Conservation (phyloP, 2,888 invertebrate species). For the Eucera pruinosa region DNA sequence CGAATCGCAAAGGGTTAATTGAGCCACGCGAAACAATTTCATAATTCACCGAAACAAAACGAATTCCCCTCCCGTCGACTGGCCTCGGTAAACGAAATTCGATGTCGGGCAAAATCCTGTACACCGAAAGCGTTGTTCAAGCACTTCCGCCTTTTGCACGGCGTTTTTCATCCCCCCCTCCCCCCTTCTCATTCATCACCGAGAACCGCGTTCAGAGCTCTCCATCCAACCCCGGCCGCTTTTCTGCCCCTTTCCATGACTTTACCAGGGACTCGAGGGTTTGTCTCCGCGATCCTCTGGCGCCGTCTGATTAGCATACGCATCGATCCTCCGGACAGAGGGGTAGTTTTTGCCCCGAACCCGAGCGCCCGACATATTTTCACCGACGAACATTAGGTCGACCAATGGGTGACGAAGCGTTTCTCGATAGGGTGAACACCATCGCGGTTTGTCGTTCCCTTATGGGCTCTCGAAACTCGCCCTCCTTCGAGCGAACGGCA, state of each 20-base stretch:
- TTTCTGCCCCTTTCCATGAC: constrained; percentile 14
- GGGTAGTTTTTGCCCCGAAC: constrained; percentile 35
- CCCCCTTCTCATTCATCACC: constrained; percentile 33
- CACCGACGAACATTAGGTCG: constrained; percentile 40
- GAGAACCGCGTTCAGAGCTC: neutral
- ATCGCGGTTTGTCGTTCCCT: constrained; percentile 22
- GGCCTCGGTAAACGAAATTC: neutral
- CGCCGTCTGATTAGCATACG: constrained; percentile 59
- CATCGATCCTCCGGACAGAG: constrained; percentile 52
- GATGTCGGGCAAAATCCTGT: neutral
- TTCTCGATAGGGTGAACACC: constrained; percentile 52
- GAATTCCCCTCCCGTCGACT: too few relatives aligned
- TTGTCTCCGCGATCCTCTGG: constrained; percentile 48
- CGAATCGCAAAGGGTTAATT: too few relatives aligned
- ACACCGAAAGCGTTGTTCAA: constrained; percentile 9
- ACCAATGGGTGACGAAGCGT: constrained; percentile 60
- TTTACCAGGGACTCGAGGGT: constrained; percentile 46
- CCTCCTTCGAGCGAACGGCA: neutral
- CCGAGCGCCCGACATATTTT: constrained; percentile 52
- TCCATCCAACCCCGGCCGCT: constrained; percentile 6
- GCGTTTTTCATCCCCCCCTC: constrained; percentile 17
- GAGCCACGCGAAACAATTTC: too few relatives aligned
- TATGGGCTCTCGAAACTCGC: neutral
- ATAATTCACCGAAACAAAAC: too few relatives aligned
- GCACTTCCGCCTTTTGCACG: constrained; percentile 10